Evolutionary conservation across 1,140 invertebrate genomes (phyloP), one percentile per base, ranked within the genome.

Genomic region (Dinoponera quadriceps): DNA sequence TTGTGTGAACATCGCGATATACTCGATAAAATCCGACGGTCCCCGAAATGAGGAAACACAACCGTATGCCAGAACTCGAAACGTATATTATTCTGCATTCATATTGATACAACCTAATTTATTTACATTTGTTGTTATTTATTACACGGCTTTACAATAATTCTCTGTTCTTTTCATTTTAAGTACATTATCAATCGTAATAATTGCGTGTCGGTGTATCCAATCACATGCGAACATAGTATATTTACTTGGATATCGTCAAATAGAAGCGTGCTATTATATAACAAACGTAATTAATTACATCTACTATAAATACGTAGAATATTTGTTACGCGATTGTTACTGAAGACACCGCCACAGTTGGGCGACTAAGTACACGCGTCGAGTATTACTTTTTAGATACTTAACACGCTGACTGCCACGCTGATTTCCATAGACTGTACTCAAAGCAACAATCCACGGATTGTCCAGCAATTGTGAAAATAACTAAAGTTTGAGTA

Each of bases 271-370:
- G 33, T 38, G 55, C 38, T 72, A 25, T 44, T 59, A 44, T 59
- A 44, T 38, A 72, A 44, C 44, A 38, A 72, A 72, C 20, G 9
- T 72, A 72, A 72, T 72, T 72, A 72, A 72, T 72, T 72, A 72
- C 55, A 59, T 59, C 33, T 59, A 59, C 11, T 7, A 63, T 63
- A 71, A 44, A 71, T 71, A 71, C 33, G n/a, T 5, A 55, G 29
- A 72, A 72, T 16, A 44, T 33, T 55, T 57, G 33, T 27, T 27
- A 73, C 16, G 55, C 16, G 20, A 69, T 54, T n/a, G 16, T 18
- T 27, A 51, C 51, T 51, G 48, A 51, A 69, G 25, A 69, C 29
- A 63, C 5, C 51, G 18, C 25, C 38, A n/a, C 20, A 75, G 51
- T 20, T 44, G 33, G 27, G 4, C n/a, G 49, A 75, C 14, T 74